Base-by-base conservation (phyloP, 2,113 vertebrate genomes). In the Laticauda colubrina region DNA sequence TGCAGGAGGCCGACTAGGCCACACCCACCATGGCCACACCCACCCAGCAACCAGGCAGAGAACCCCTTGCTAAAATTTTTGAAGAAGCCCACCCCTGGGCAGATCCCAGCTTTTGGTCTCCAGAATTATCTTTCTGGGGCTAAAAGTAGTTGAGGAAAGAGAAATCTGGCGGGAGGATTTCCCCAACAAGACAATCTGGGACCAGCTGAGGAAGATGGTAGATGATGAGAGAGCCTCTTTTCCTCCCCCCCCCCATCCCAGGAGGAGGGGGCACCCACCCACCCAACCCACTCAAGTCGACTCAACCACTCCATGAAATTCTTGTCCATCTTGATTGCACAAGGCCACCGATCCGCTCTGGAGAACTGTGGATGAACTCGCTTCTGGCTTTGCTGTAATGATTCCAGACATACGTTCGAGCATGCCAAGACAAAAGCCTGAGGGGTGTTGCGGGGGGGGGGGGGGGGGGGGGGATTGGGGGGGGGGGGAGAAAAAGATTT, bases 191-290 rank as follows among this genome's bases (percentile, higher is more conserved):
- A 1, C 23, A 45, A 69, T 15, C 64, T 34, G n/a, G 64, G n/a
- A 57, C 34, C 10, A 34, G 10, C 64, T 81, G 64, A 34, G 64
- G 5, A 15, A 29, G 48, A 54, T 26, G n/a, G 9, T 2, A 15
- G n/a, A n/a, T 11, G 39, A 26, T 51, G 48, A 51, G 48, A 48
- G 5, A 24, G 4, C 51, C 26, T 43, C 75, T 10, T 11, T 8
- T 6, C 4, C 75, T 55, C 86, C 64, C 45, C 5, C 4, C 45
- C 85, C 64, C 86, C 64, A 69, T 59, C 55, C 95, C 96, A 53
- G 95, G 96, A 96, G 97, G 91, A 51, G 48, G 48, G 95, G 94
- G 88, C 94, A 56, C 90, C 90, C 48, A 34, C 94, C 91, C 95
- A 91, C 88, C 86, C 89, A 56, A 24, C 21, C 24, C 48, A 51